Base-by-base conservation (phyloP, 2,888 invertebrate species). In the Hydrotaea diabolus region DNA sequence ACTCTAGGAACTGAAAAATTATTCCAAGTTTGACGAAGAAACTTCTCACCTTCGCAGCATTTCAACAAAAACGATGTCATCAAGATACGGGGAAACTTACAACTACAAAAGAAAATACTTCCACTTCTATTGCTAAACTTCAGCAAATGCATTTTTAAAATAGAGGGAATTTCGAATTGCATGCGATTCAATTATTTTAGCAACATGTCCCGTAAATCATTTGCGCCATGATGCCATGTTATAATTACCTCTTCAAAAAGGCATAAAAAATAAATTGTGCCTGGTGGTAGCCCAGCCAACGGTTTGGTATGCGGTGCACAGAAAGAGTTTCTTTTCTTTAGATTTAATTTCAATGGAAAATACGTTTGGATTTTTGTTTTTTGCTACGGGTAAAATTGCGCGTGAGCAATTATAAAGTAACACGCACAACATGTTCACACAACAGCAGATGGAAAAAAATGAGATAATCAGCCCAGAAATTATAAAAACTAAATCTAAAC, bases 141-240 rank as follows among this genome's bases (percentile, higher is more conserved):
- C 36, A 31, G 2, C 31, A 31, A 31, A 31, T 31, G 31, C 3
- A 73, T 71, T 53, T 49, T n/a, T 39, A 77, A 73, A 57, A 64
- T 62, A 77, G 39, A 23, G 31, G 13, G 43, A 23, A 71, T 49
- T 46, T 19, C 19, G 46, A 23, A 73, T 86, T 85, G 84, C 87
- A 83, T 87, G 87, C 82, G 72, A 75, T 59, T 36, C 55, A 71
- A 83, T 77, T 77, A 86, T 87, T 83, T 84, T 80, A 82, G 46
- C 79, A 84, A 85, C 85, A 81, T 86, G 86, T 82, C 85, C 82
- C 82, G 86, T 86, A 87, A 87, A 86, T 87, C 87, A 86, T 86
- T 85, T 78, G 78, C 9, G 80, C 73, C 31, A n/a, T n/a, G 62
- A 31, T 69, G 69, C 82, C 82, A 80, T 79, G 74, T 77, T 77